These are phyloP conservation scores for Podargus strigoides DNA, from an alignment of 2,797 vertebrate genomes.

Conservation along the genomic window DNA sequence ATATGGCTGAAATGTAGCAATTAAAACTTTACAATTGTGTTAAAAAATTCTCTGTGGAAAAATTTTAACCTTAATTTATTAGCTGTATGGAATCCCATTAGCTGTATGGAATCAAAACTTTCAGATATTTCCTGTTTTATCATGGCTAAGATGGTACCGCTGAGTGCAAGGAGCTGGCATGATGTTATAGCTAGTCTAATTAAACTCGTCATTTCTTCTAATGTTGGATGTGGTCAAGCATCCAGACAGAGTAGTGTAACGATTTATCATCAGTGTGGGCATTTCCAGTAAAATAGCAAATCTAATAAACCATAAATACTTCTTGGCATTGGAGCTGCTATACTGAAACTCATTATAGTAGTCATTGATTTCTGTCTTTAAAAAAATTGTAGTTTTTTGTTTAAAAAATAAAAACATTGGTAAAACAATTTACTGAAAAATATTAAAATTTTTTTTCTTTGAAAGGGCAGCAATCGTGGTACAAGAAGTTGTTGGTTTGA, in stretches of 20 bases:
- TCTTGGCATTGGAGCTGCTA: neutral
- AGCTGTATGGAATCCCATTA: neutral
- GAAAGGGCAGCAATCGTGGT: neutral
- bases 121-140: neutral
- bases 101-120: neutral
- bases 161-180: neutral
- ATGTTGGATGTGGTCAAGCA: slow-evolving; percentile 6
- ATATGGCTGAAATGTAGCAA: neutral
- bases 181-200: neutral
- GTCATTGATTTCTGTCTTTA: neutral
- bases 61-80: neutral
- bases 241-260: neutral
- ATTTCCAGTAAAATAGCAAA: slow-evolving; percentile 35
- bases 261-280: slow-evolving; percentile 9
- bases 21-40: neutral
- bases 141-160: rapidly evolving
- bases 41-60: neutral
- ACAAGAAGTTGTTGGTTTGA: neutral
- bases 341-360: neutral
- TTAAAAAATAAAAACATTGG: neutral
- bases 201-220: neutral
- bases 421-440: neutral
- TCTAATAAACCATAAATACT: slow-evolving; percentile 20
- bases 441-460: rapidly evolving
- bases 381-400: neutral